Evolutionary conservation across 2,888 invertebrate species (phyloP).

Genomic region (Caenorhabditis panamensis): DNA sequence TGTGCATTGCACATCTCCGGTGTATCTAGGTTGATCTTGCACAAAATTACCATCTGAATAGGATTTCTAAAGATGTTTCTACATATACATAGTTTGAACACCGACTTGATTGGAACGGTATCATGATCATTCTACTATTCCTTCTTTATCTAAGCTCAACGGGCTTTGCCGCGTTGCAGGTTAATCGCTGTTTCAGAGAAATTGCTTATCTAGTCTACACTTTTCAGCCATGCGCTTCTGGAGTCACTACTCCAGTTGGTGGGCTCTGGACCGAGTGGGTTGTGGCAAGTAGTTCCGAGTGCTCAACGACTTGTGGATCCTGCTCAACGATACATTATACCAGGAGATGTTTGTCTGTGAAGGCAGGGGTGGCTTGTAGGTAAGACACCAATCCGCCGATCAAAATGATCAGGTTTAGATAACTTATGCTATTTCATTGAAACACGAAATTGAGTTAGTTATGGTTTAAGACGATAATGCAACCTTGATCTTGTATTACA

Average conservation of each 20-base stretch:
- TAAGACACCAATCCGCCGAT: background rate
- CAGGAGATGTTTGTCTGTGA: slow-evolving; percentile 10
- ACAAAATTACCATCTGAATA: too few relatives aligned
- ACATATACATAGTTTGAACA: too few relatives aligned
- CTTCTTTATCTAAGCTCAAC: background rate
- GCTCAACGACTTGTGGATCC: slow-evolving; percentile 15
- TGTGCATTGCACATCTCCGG: too few relatives aligned
- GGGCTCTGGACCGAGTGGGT: slow-evolving; percentile 36
- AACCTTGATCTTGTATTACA: too few relatives aligned
- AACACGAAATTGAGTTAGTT: too few relatives aligned
- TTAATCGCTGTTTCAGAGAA: background rate
- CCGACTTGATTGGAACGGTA: too few relatives aligned
- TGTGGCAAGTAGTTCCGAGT: background rate
- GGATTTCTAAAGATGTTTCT: too few relatives aligned
- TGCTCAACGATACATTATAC: slow-evolving; percentile 8
- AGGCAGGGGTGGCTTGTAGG: slow-evolving; percentile 4
- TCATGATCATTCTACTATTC: too few relatives aligned
- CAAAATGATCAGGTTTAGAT: background rate
- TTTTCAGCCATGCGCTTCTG: background rate
- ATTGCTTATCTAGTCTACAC: background rate
- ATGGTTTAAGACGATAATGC: too few relatives aligned
- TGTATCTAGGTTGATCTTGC: too few relatives aligned
- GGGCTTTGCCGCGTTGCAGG: background rate
- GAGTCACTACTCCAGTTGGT: slow-evolving; percentile 1
- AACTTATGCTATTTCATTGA: too few relatives aligned